Base-by-base conservation (phyloP, 2,113 vertebrate genomes). In the Vulpes lagopus region DNA sequence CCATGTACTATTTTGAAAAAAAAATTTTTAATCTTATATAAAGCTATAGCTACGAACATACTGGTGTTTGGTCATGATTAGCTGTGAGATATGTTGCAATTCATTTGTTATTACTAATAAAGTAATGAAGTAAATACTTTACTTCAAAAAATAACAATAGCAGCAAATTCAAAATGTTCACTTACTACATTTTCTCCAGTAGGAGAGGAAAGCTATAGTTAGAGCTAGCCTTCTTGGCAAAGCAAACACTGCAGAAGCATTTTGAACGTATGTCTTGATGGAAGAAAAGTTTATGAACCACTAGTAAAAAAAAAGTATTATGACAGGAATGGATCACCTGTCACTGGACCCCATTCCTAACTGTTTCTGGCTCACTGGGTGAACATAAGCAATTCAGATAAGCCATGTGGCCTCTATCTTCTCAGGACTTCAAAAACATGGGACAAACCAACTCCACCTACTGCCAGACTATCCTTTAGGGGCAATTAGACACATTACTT, bases 121-220 rank as follows among this genome's bases (percentile, higher is more conserved):
- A 62, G 14, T 76, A 76, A 94, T 60, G 23, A 90, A 92, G 30
- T 87, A 73, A 92, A 67, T 89, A 49, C 16, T 86, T 7, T 43
- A 43, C 38, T 43, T 43, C 43, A 62, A 97, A 89, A 96, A 88
- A 62, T 78, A 69, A 65, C 27, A 62, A 65, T 22, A 65, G 80
- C 8, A 73, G 57, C 65, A 92, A 83, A 96, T 71, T 83, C 43
- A 73, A 89, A 96, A 96, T 32, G 43, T 43, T 89, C 27, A 62
- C n/a, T 71, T 64, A 53, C 30, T 96, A 19, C 12, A 49, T 93
- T 80, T 85, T 85, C 91, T 95, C 2, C 11, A 59, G 23, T 32
- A 35, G 30, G 11, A 78, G 43, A 87, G 57, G 78, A 65, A 92
- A 83, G 27, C 38, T 76, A 4, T 32, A 73, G 71, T 22, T 38